Conservation (phyloP, 2,113 vertebrate species). For the Tamias sibiricus region DNA sequence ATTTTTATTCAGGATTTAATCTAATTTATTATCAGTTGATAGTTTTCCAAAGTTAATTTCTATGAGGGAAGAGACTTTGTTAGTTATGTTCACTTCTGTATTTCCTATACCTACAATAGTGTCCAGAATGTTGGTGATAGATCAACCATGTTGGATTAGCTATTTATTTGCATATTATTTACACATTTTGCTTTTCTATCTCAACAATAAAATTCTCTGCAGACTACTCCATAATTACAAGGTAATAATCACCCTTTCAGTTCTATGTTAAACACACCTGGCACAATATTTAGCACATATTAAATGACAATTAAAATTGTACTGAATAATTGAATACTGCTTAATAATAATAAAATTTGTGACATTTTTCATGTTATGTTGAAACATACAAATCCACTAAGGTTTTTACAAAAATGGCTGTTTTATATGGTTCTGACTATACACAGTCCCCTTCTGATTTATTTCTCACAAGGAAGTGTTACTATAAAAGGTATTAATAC, state of each 20-base stretch:
- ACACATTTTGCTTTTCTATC: background rate
- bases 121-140: background rate
- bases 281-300: background rate
- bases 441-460: background rate
- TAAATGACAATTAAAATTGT: background rate
- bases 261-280: background rate
- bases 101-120: background rate
- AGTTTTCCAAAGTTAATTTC: background rate
- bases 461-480: background rate
- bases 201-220: background rate
- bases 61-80: background rate
- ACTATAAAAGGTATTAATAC: background rate
- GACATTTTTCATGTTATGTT: background rate
- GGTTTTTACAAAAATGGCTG: background rate
- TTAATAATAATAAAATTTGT: background rate
- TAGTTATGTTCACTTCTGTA: background rate
- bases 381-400: background rate
- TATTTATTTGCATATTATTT: background rate
- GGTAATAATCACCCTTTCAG: background rate
- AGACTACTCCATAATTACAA: background rate
- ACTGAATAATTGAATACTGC: background rate
- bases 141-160: background rate
- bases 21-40: background rate
- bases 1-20: constrained; percentile 46
- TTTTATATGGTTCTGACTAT: background rate